Evolutionary conservation across 2,113 vertebrate genomes (phyloP), one percentile per base, ranked within the genome.

Genomic region (Peromyscus leucopus): DNA sequence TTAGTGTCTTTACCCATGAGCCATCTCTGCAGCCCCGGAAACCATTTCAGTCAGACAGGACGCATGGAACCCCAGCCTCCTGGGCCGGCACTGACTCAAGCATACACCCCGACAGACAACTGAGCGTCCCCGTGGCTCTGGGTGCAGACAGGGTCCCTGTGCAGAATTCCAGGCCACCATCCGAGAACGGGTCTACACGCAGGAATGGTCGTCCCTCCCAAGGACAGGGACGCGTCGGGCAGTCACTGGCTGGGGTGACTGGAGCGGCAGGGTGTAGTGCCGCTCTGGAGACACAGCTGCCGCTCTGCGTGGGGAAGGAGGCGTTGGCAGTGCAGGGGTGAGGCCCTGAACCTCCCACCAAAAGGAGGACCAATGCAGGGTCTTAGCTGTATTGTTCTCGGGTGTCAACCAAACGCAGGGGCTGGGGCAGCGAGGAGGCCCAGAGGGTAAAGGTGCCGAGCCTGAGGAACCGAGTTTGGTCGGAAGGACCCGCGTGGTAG

Each of bases 141-240:
- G 21, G 74, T 90, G 69, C 2, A 46, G 46, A 63, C 13, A 63
- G 1, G 48, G 26, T 17, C 0, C 2, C 55, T 11, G n/a, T 31
- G 15, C 13, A 36, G 46, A 69, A 31, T 33, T 78, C 26, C 55
- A 86, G 87, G 86, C 42, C 6, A 28, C 17, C 36, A 3, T 22
- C 36, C 4, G 0, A 21, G 92, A n/a, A 61, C 16, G n/a, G 65
- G 36, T 2, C 75, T 33, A 28, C n/a, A 69, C 39, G 55, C 76
- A 7, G 7, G 51, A 33, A 55, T 7, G 2, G 6, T 2, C 0
- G 0, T 0, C 1, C n/a, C 12, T 26, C 21, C n/a, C 31, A 48
- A 83, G 55, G 61, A 36, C 80, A 78, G 9, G 1, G 8, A n/a
- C 0, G 1, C 0, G 61, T 10, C 17, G 9, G 46, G 72, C 0